Evolutionary conservation across 2,797 vertebrate genomes (phyloP).

Genomic region (Artibeus jamaicensis): DNA sequence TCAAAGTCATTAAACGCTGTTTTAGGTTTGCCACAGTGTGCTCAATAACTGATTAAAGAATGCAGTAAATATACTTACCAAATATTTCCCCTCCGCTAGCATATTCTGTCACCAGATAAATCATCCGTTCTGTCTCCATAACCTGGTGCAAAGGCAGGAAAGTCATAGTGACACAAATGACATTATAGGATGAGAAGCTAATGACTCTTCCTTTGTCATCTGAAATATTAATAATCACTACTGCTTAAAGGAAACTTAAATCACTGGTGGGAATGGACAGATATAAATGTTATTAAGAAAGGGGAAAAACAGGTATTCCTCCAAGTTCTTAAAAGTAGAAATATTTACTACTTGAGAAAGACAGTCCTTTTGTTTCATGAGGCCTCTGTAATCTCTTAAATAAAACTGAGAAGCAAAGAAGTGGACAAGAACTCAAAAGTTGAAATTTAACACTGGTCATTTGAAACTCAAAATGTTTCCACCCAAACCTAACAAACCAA

Average conservation of each 20-base stretch:
- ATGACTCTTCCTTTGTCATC: background rate
- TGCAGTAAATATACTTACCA: constrained; percentile 87
- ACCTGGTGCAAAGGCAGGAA: constrained; percentile 88
- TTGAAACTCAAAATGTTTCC: background rate
- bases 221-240: background rate
- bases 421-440: background rate
- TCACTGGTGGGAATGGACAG: background rate
- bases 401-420: background rate
- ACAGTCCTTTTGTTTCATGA: background rate
- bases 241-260: background rate
- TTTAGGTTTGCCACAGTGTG: constrained; percentile 54
- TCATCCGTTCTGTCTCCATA: constrained; percentile 99
- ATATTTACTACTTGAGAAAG: background rate
- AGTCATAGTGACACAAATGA: constrained; percentile 70
- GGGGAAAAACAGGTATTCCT: background rate
- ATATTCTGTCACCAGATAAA: constrained; percentile 98
- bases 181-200: background rate
- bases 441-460: background rate
- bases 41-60: constrained; percentile 74
- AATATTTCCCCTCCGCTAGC: constrained; percentile 99
- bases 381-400: background rate
- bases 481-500: background rate
- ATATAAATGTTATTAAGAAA: background rate
- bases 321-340: background rate
- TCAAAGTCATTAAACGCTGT: constrained; percentile 8